Conservation (phyloP, 1,140 invertebrate species). For the Drosophila tristis region DNA sequence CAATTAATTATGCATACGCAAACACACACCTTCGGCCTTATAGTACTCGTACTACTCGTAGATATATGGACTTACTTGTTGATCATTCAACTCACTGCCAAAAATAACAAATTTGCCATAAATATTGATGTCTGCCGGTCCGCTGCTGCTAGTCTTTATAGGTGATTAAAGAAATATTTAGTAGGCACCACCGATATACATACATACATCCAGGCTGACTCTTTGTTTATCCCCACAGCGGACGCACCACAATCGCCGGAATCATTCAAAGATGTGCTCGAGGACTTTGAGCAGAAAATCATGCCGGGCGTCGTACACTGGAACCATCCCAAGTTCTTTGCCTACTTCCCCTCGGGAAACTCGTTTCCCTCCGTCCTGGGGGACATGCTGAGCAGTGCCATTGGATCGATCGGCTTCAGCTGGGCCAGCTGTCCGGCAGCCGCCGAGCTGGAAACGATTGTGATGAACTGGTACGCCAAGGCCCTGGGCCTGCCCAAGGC, state of each 20-base stretch:
- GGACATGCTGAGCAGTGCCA: conserved; percentile 95
- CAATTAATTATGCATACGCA: conserved; percentile 73
- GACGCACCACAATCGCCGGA: conserved; percentile 93
- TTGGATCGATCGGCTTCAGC: conserved; percentile 97
- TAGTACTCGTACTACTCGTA: too few relatives aligned
- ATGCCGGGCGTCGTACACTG: conserved; percentile 98
- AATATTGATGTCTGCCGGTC: conserved; percentile 54
- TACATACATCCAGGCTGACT: conserved; percentile 11
- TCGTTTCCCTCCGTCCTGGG: conserved; percentile 97
- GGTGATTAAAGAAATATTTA: conserved; percentile 68
- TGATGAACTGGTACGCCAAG: conserved; percentile 88
- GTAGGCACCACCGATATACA: conserved; percentile 14
- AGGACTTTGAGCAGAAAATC: conserved; percentile 94
- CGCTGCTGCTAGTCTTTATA: conserved; percentile 52
- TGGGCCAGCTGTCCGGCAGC: conserved; percentile 95
- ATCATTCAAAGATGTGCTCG: conserved; percentile 93
- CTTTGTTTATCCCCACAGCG: conserved; percentile 60
- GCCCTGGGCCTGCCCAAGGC: conserved; percentile 86
- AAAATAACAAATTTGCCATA: conserved; percentile 73
- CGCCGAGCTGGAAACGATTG: conserved; percentile 93
- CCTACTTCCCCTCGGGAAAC: conserved; percentile 98
- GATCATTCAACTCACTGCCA: conserved; percentile 64
- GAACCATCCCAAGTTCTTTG: conserved; percentile 98
- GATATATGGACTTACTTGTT: conserved; percentile 48
- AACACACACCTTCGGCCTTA: conserved; percentile 39